Percentiles rank a stretch among this genome's conserved stretches.
Conservation (phyloP, 1,140 invertebrate species). For the Pomacea maculata region DNA sequence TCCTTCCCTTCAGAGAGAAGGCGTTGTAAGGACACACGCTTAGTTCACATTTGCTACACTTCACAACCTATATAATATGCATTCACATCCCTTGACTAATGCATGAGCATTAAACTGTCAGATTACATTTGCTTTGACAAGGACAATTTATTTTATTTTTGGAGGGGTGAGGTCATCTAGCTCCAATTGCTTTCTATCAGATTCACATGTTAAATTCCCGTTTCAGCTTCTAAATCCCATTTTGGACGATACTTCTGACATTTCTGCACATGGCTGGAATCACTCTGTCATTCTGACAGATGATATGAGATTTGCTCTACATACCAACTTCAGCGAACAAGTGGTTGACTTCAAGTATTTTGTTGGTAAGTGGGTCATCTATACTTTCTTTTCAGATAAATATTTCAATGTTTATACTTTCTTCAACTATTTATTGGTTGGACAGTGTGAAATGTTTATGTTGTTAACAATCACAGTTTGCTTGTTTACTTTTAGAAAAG, state of each 20-base stretch:
- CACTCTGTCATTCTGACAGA: conserved; percentile 1
- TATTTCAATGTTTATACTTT: no score
- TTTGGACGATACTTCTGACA: background rate
- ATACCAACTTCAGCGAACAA: conserved; percentile 16
- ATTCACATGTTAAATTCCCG: conserved; percentile 6
- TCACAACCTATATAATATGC: no score
- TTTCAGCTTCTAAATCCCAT: conserved; percentile 11
- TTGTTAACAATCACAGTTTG: no score
- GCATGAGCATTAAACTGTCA: no score
- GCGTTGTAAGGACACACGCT: conserved; percentile 9
- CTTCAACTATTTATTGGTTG: no score
- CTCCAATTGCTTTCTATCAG: background rate
- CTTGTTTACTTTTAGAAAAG: no score
- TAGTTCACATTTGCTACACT: no score
- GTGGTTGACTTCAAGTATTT: conserved; percentile 6
- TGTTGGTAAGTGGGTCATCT: conserved; percentile 4
- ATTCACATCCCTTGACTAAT: no score
- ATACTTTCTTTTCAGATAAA: background rate
- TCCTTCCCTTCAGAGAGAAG: conserved; percentile 14
- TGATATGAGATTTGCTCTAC: background rate
- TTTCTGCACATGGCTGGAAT: conserved; percentile 2
- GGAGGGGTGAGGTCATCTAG: no score
- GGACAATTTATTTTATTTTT: no score
- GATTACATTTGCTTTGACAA: no score
- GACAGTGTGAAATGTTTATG: no score